Evolutionary conservation across 2,113 vertebrate species (phyloP).

Genomic region (Colistium nudipinnis): DNA sequence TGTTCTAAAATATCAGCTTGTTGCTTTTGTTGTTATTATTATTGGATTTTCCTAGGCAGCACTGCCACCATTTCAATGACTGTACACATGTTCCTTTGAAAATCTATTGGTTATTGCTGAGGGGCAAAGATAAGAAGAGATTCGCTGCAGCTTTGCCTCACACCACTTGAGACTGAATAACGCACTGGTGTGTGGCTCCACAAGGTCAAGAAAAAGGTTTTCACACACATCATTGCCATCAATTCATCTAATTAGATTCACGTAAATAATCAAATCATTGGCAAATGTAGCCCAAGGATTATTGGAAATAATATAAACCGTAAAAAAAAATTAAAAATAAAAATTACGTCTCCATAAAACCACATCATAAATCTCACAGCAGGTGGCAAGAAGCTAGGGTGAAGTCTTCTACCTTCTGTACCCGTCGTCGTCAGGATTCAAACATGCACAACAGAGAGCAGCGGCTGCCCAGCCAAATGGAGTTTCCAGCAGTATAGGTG

Average conservation of each 20-base stretch:
- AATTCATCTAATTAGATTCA: slow-evolving; percentile 43
- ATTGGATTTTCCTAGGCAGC: no score
- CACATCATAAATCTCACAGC: background rate
- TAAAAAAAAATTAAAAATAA: background rate
- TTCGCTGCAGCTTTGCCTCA: slow-evolving; percentile 6
- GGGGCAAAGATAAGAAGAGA: no score
- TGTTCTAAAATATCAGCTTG: background rate
- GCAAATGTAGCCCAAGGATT: background rate
- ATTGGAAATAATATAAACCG: slow-evolving; percentile 11
- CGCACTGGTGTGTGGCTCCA: slow-evolving; percentile 22
- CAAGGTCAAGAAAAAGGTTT: slow-evolving; percentile 59
- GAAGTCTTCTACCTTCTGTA: no score
- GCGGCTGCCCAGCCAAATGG: slow-evolving; percentile 49
- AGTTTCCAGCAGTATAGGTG: slow-evolving; percentile 47
- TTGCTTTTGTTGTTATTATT: no score
- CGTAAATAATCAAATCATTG: slow-evolving; percentile 33
- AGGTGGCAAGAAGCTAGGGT: background rate
- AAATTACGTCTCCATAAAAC: slow-evolving; percentile 14
- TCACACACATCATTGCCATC: slow-evolving; percentile 42
- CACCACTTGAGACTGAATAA: slow-evolving; percentile 22
- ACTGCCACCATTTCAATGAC: no score
- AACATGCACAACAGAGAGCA: slow-evolving; percentile 47
- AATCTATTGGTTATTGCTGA: background rate
- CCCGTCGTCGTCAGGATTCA: slow-evolving; percentile 45
- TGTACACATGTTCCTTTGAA: background rate